Base-by-base conservation (phyloP, 2,113 vertebrate genomes). In the Varanus komodoensis region DNA sequence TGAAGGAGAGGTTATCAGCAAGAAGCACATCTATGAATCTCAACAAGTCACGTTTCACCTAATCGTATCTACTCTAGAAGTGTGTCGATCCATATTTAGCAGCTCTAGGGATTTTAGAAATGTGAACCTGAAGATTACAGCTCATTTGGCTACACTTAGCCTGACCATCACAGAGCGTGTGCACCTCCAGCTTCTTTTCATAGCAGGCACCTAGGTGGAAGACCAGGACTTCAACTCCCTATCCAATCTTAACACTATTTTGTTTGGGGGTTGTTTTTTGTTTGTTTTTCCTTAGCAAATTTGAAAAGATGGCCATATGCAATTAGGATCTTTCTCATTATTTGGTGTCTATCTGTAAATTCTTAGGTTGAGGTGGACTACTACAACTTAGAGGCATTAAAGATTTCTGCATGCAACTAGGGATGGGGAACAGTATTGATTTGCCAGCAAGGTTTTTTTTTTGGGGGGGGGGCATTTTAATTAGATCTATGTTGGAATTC, bases 21-120 rank as follows among this genome's bases (percentile, higher is more conserved):
- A 95, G 91, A 54, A 87, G 88, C 91, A 54, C 57, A 87, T 80
- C 85, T 92, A 88, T 64, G 90, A 91, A 95, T 96, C 86, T 93
- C 84, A 94, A 94, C 44, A 82, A 93, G 84, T 6, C 6, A 21
- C 79, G n/a, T 61, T 81, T 95, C 90, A 90, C 93, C 34, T 57
- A 89, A 50, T 91, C 92, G 61, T 90, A 73, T 84, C 93, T n/a
- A 84, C 94, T 93, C 84, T 84, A 79, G 73, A 88, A 94, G 34
- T 54, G 25, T 89, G 80, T n/a, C 89, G 34, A 71, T 87, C 92
- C 92, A 85, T 92, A 89, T 90, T 95, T 94, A 91, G 69, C 74
- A 89, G 89, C 79, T 92, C 95, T 86, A 84, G 82, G 90, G 71
- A 84, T 87, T 87, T 93, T 88, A 94, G 87, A 93, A n/a, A 92